Evolutionary conservation across 2,113 vertebrate genomes (phyloP).

Genomic region (Scolopax mira): DNA sequence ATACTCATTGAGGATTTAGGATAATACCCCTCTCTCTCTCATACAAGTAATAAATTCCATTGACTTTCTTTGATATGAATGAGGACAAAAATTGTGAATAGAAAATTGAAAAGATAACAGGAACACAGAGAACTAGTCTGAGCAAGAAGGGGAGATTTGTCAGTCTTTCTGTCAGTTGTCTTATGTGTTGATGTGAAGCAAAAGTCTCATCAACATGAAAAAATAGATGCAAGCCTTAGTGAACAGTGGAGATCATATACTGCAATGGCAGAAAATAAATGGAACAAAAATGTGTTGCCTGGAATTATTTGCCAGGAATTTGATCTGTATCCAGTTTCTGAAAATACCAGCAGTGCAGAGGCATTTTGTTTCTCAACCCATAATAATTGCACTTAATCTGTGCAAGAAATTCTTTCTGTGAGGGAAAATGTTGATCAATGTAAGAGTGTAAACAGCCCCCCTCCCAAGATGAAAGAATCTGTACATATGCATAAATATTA

Average conservation of each 20-base stretch:
- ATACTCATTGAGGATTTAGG: not conserved
- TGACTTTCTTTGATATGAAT: not conserved
- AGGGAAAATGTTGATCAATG: not conserved
- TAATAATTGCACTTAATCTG: not conserved
- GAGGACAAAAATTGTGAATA: not conserved
- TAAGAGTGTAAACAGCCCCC: not conserved
- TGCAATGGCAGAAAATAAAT: not conserved
- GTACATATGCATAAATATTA: not conserved
- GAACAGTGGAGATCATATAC: not conserved
- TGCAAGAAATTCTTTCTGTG: not conserved
- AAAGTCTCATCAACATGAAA: not conserved
- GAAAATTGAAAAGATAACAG: not conserved
- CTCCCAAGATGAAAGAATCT: not conserved
- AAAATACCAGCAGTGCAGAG: conserved; percentile 14
- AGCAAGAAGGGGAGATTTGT: not conserved
- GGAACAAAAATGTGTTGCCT: not conserved
- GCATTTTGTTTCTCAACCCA: not conserved
- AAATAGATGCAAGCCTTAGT: not conserved
- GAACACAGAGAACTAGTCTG: not conserved
- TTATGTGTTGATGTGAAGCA: not conserved
- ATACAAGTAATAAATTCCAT: not conserved
- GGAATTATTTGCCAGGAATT: not conserved
- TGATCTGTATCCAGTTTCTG: not conserved
- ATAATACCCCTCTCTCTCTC: not conserved
- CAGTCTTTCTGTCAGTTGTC: not conserved